A percentile compares a stretch with the other conserved stretches of the same genome.
Evolutionary conservation across 1,140 invertebrate species (phyloP).

Genomic region (Odontomachus brunneus): DNA sequence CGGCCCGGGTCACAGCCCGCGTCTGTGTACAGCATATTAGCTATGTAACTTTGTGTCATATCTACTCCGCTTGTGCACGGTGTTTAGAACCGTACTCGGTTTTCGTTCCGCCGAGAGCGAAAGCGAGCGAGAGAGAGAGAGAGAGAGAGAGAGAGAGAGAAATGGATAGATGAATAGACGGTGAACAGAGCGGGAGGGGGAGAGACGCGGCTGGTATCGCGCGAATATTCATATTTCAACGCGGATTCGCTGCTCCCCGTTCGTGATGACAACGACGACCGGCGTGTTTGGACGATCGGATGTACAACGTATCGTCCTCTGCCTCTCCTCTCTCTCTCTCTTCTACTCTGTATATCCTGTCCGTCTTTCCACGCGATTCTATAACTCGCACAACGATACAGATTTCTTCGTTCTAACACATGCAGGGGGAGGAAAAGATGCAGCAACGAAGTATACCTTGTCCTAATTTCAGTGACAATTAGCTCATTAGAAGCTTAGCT

Average conservation of each 20-base stretch:
- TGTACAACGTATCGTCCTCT: slow-evolving; percentile 14
- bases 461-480: too few species aligned
- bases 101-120: slow-evolving; percentile 16
- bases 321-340: neutral
- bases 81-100: slow-evolving; percentile 48
- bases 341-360: too few species aligned
- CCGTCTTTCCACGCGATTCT: slow-evolving; percentile 43
- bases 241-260: slow-evolving; percentile 49
- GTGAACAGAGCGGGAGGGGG: neutral
- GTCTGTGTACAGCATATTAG: slow-evolving; percentile 48
- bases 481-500: too few species aligned
- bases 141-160: neutral
- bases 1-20: slow-evolving; percentile 9
- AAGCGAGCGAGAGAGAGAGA: neutral
- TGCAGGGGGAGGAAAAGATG: neutral
- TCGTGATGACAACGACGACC: slow-evolving; percentile 43
- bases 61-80: slow-evolving; percentile 25
- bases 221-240: slow-evolving; percentile 73
- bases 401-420: slow-evolving; percentile 27
- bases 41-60: slow-evolving; percentile 46
- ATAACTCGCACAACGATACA: slow-evolving; percentile 42
- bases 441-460: too few species aligned
- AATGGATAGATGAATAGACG: neutral
- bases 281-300: slow-evolving; percentile 51
- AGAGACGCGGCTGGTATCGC: slow-evolving; percentile 29